Conservation (phyloP, 2,797 vertebrate genomes). For the Onychomys arenicola region DNA sequence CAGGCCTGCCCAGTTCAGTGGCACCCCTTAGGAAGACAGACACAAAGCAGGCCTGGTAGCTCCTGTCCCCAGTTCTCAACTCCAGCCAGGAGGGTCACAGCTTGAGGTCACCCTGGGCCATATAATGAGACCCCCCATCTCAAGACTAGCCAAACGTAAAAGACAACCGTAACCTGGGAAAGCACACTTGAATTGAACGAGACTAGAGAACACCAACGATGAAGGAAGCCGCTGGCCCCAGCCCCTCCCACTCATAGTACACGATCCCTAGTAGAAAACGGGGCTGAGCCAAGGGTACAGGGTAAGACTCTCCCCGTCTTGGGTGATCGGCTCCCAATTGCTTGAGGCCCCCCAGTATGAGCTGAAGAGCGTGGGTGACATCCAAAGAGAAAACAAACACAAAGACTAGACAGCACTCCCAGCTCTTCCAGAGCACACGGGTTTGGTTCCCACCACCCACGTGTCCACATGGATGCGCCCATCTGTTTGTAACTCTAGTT, state of each 20-base stretch:
- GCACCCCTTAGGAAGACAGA: neutral
- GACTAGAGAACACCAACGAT: neutral
- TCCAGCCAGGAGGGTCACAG: neutral
- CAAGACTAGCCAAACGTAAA: neutral
- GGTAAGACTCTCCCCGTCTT: neutral
- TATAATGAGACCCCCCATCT: neutral
- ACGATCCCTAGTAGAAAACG: neutral
- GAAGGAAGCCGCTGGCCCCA: neutral
- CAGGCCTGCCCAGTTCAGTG: neutral
- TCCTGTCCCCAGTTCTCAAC: neutral
- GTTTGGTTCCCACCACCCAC: neutral
- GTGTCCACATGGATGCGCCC: neutral
- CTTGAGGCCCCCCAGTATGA: neutral
- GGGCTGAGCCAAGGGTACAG: neutral
- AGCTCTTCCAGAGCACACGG: neutral
- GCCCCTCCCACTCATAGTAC: neutral
- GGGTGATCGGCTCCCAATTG: neutral
- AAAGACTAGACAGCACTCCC: neutral
- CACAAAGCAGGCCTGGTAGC: neutral
- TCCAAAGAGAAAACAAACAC: conserved; percentile 2
- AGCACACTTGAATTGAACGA: neutral
- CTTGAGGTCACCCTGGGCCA: neutral
- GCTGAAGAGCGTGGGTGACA: neutral
- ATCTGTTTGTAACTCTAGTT: neutral
- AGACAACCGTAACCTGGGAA: neutral